These are phyloP conservation scores for Neotragus pygmaeus DNA, from an alignment of 2,113 vertebrate genomes.

Conservation along the genomic window DNA sequence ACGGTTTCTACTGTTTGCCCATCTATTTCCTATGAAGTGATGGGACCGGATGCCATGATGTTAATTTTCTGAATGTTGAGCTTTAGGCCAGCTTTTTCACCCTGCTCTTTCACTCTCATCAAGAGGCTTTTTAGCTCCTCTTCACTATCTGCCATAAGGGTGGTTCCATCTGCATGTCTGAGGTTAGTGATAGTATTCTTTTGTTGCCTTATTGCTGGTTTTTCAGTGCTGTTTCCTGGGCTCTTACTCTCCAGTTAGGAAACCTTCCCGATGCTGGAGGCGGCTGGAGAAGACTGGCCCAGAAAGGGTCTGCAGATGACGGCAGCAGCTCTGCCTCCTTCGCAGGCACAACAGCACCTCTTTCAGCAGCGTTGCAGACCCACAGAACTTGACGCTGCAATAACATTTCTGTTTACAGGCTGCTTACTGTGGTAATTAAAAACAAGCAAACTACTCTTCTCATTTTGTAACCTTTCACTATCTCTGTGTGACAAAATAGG, in stretches of 20 bases:
- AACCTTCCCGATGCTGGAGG: neutral
- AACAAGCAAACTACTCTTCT: neutral
- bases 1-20: too few species aligned
- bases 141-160: too few species aligned
- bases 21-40: too few species aligned
- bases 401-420: constrained; percentile 36
- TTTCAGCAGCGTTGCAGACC: neutral
- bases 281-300: neutral
- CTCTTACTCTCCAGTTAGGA: neutral
- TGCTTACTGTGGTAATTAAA: constrained; percentile 25
- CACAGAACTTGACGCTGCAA: neutral
- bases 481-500: neutral
- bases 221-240: neutral
- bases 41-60: too few species aligned
- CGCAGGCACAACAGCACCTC: neutral
- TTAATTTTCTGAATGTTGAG: too few species aligned
- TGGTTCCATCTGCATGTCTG: too few species aligned
- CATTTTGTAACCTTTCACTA: constrained; percentile 24
- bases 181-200: neutral
- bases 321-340: neutral
- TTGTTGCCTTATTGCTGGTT: neutral
- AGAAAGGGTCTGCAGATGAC: neutral
- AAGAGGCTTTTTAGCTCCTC: too few species aligned
- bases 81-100: too few species aligned
- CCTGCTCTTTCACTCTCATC: too few species aligned